These are phyloP conservation scores for Eristalinus sepulchralis DNA, from an alignment of 2,888 invertebrate genomes.

Conservation along the genomic window DNA sequence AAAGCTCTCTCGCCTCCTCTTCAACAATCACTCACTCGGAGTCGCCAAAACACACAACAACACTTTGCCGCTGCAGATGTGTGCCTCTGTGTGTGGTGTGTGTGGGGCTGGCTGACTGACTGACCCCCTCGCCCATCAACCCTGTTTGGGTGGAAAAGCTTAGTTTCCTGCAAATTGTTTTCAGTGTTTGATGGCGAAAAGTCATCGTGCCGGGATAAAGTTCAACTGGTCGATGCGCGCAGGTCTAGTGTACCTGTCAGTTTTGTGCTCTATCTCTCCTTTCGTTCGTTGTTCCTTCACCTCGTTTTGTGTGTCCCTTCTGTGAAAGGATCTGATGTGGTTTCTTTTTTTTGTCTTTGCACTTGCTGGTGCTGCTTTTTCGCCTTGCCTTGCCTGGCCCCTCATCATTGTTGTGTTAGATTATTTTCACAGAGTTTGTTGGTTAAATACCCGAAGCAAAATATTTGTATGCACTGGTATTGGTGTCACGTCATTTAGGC, in stretches of 20 bases:
- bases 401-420: conserved; percentile 33
- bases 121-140: conserved; percentile 5
- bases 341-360: neutral
- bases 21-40: conserved; percentile 39
- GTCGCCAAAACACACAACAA: conserved; percentile 16
- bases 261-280: conserved; percentile 46
- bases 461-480: conserved; percentile 59
- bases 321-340: conserved; percentile 21
- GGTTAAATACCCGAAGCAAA: conserved; percentile 58
- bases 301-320: conserved; percentile 1
- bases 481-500: conserved; percentile 66
- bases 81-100: conserved; percentile 37
- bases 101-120: conserved; percentile 3
- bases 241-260: conserved; percentile 68
- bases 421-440: conserved; percentile 55
- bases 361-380: conserved; percentile 36
- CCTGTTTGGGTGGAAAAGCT: conserved; percentile 51
- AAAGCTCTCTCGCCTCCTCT: conserved; percentile 46
- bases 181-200: conserved; percentile 56
- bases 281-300: conserved; percentile 25
- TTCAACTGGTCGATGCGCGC: conserved; percentile 64
- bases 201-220: conserved; percentile 67
- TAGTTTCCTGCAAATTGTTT: conserved; percentile 41
- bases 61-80: conserved; percentile 26
- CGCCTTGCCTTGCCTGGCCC: neutral